Percentiles rank a stretch among this genome's conserved stretches.
Evolutionary conservation across 2,113 vertebrate genomes (phyloP).

Genomic region (Mellivora capensis): DNA sequence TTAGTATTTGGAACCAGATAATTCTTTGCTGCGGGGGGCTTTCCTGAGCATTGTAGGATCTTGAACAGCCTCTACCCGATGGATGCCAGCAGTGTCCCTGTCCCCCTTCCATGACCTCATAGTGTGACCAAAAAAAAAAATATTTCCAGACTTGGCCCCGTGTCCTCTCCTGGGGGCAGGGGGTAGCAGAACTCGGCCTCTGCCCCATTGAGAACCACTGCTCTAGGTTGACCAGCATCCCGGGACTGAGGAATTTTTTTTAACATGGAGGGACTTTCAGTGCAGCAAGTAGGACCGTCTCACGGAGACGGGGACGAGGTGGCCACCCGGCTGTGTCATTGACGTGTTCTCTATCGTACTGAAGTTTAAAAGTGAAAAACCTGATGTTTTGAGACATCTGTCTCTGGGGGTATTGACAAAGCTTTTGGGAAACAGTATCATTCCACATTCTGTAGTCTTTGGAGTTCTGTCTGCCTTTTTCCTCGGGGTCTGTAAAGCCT

Average conservation of each 20-base stretch:
- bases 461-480: neutral
- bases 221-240: neutral
- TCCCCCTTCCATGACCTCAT: neutral
- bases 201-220: neutral
- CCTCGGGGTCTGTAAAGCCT: neutral
- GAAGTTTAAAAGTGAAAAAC: neutral
- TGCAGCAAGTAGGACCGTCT: neutral
- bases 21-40: neutral
- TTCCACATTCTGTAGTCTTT: neutral
- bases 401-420: neutral
- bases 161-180: fast-evolving
- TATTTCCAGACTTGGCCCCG: neutral
- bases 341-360: neutral
- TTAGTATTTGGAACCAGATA: neutral
- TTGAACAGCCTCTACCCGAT: neutral
- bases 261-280: neutral
- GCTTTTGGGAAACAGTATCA: neutral
- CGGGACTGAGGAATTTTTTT: neutral
- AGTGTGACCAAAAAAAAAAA: neutral
- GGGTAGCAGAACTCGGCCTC: neutral
- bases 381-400: neutral
- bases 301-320: neutral
- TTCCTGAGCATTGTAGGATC: neutral
- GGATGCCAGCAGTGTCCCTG: neutral
- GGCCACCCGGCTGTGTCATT: neutral